Conservation (phyloP, 2,888 invertebrate genomes). For the Drosophila colorata region DNA sequence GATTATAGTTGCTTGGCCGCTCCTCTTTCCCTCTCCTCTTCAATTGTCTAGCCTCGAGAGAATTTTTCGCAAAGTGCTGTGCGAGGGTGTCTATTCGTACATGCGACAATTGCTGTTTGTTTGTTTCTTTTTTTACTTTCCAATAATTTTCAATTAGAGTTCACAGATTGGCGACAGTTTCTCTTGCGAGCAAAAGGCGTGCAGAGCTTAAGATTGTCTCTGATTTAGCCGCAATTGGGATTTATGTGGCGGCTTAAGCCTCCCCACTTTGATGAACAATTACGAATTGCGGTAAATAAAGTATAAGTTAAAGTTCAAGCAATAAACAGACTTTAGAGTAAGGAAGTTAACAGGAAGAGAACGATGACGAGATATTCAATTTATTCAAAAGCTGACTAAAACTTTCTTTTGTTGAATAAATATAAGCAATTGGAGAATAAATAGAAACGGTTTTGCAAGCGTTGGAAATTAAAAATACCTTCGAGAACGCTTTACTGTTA, state of each 20-base stretch:
- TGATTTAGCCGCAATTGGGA: slow-evolving; percentile 37
- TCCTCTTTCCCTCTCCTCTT: background rate
- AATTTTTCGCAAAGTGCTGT: background rate
- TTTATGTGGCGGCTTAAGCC: slow-evolving; percentile 56
- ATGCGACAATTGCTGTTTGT: slow-evolving; percentile 28
- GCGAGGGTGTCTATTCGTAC: background rate
- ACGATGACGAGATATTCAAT: too few species aligned
- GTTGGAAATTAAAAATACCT: too few species aligned
- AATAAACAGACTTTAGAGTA: background rate
- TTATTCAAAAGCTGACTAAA: too few species aligned
- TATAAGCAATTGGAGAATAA: too few species aligned
- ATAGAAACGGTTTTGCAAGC: too few species aligned
- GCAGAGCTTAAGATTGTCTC: slow-evolving; percentile 48
- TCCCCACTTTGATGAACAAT: slow-evolving; percentile 35
- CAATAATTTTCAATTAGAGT: slow-evolving; percentile 79
- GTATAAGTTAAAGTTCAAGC: background rate
- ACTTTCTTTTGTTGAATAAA: too few species aligned
- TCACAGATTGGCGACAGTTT: slow-evolving; percentile 63
- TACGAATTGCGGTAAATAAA: slow-evolving; percentile 19
- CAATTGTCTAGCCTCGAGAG: slow-evolving; percentile 5
- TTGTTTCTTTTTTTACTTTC: slow-evolving; percentile 48
- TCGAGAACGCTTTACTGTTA: too few species aligned
- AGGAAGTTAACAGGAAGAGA: background rate
- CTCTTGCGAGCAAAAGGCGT: slow-evolving; percentile 37
- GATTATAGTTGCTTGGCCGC: slow-evolving; percentile 7